Conservation (phyloP, 2,113 vertebrate genomes). For the Siniperca chuatsi region DNA sequence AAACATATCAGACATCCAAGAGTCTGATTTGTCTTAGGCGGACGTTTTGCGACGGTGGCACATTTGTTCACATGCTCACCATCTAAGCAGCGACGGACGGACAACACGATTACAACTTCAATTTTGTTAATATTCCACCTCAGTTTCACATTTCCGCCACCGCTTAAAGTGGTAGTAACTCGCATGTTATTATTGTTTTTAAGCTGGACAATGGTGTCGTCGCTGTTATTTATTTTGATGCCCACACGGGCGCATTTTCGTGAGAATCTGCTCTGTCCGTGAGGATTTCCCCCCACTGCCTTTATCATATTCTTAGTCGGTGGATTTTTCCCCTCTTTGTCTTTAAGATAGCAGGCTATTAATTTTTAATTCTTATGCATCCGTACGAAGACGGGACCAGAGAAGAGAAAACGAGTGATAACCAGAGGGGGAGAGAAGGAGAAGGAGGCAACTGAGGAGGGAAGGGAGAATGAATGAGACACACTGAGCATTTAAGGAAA, state of each 20-base stretch:
- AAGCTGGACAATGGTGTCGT: conserved; percentile 61
- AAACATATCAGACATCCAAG: conserved; percentile 47
- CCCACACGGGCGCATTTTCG: conserved; percentile 69
- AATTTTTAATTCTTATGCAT: conserved; percentile 86
- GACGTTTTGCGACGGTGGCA: conserved; percentile 65
- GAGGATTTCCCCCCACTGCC: conserved; percentile 60
- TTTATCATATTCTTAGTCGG: conserved; percentile 42
- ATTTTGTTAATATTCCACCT: conserved; percentile 14
- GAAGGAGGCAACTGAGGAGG: conserved; percentile 68
- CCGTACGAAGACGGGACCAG: conserved; percentile 82
- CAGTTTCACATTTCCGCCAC: conserved; percentile 17
- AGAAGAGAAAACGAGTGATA: conserved; percentile 78
- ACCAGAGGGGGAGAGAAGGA: conserved; percentile 68
- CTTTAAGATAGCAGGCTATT: conserved; percentile 76
- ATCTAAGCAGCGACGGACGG: conserved; percentile 55
- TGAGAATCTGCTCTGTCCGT: conserved; percentile 62
- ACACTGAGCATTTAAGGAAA: conserved; percentile 75
- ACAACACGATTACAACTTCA: conserved; percentile 54
- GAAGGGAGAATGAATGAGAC: conserved; percentile 82
- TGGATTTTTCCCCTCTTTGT: conserved; percentile 51
- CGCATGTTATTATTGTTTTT: conserved; percentile 11
- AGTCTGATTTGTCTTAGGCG: conserved; percentile 54
- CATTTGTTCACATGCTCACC: conserved; percentile 59
- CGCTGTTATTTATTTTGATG: conserved; percentile 74
- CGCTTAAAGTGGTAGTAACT: neutral